Percentiles rank a stretch among this genome's conserved stretches.
phyloP scores from a whole-genome alignment of 2,888 invertebrate genomes.

The Limnephilus auricula region DNA sequence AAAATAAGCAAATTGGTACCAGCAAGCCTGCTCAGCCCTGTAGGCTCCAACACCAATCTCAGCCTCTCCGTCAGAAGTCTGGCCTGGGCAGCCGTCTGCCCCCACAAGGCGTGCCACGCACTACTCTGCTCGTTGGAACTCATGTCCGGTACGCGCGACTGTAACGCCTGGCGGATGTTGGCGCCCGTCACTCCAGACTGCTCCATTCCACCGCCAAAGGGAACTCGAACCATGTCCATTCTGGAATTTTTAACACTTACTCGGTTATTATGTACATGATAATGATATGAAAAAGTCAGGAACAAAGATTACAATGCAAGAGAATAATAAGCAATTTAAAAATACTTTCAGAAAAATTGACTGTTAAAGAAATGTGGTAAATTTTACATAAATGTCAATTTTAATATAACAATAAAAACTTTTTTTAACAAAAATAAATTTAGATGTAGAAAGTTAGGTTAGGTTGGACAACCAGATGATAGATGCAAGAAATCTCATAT shows the following conservation, averaged over 20 bases:
- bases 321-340: no score
- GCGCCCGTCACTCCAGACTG: constrained; percentile 70
- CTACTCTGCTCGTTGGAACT: constrained; percentile 70
- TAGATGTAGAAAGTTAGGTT: no score
- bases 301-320: background rate
- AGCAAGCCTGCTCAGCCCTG: constrained; percentile 91
- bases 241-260: constrained; percentile 51
- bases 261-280: background rate
- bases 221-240: constrained; percentile 68
- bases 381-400: no score
- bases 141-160: background rate
- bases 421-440: no score
- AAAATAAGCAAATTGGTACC: constrained; percentile 68
- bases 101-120: constrained; percentile 81
- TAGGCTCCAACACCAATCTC: constrained; percentile 95
- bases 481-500: no score
- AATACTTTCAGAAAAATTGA: no score
- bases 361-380: no score
- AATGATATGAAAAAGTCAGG: background rate
- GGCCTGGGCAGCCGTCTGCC: constrained; percentile 81
- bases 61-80: constrained; percentile 95
- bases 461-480: no score
- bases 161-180: constrained; percentile 55
- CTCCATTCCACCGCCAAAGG: constrained; percentile 70
- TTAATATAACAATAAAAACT: no score